phyloP scores from a whole-genome alignment of 1,140 invertebrate genomes.

The Drosophila tropicalis region DNA sequence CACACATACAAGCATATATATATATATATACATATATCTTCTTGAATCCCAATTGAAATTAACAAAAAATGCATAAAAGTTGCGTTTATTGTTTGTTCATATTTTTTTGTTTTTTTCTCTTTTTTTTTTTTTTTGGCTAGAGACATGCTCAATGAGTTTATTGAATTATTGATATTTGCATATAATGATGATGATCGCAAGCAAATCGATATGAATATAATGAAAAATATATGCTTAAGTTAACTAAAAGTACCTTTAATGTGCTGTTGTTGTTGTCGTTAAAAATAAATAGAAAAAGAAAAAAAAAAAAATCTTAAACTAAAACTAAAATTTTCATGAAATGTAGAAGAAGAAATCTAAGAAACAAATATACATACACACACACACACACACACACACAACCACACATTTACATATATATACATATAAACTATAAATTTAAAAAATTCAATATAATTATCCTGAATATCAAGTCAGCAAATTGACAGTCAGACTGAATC shows the following conservation, averaged over 20 bases:
- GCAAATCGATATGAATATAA: constrained; percentile 37
- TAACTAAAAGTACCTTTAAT: constrained; percentile 67
- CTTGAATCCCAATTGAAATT: neutral
- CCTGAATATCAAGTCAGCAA: neutral
- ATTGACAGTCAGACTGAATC: neutral
- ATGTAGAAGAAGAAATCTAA: neutral
- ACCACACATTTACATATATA: neutral
- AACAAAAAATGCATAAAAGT: neutral
- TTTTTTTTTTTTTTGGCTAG: constrained; percentile 12
- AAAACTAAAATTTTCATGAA: neutral
- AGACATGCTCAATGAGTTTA: constrained; percentile 24
- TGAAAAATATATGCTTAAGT: constrained; percentile 52
- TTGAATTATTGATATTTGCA: constrained; percentile 44
- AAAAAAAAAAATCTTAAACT: constrained; percentile 16
- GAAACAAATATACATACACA: constrained; percentile 8
- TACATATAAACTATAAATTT: neutral
- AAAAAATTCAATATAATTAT: neutral
- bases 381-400: neutral
- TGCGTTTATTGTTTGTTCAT: no score
- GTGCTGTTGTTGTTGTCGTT: constrained; percentile 66
- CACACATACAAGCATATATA: no score
- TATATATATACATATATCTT: neutral
- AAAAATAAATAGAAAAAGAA: constrained; percentile 37
- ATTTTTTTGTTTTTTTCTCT: no score
- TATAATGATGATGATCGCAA: constrained; percentile 13